A percentile compares a stretch with the other conserved stretches of the same genome.
Conservation (phyloP, 2,113 vertebrate species). For the Acanthisitta chloris region DNA sequence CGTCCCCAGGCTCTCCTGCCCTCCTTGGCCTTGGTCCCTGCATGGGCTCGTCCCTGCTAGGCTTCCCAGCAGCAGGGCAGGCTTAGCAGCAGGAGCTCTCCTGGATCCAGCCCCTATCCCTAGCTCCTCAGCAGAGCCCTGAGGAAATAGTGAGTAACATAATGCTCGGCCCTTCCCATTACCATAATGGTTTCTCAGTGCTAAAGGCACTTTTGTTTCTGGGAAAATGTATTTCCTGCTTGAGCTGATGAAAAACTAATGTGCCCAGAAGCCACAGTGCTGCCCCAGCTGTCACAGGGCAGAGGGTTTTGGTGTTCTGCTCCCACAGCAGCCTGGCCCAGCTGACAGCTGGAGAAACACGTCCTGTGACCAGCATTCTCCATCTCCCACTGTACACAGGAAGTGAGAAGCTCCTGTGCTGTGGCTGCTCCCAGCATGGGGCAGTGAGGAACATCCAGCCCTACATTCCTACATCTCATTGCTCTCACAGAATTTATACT, state of each 20-base stretch:
- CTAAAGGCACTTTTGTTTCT: background rate
- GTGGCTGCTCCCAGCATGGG: background rate
- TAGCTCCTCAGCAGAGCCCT: background rate
- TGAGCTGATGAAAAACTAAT: background rate
- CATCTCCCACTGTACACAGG: background rate
- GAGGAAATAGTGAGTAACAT: background rate
- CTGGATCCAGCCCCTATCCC: background rate
- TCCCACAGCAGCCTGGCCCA: background rate
- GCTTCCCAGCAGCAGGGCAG: background rate
- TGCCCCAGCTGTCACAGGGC: background rate
- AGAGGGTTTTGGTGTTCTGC: fast-evolving
- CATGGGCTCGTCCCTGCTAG: background rate
- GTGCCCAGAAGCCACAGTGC: background rate
- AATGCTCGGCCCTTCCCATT: background rate
- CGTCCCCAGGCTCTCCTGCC: fast-evolving
- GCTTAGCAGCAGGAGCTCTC: background rate
- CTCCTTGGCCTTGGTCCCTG: background rate
- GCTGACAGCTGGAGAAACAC: background rate
- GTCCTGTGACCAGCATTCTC: background rate
- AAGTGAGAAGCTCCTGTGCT: background rate
- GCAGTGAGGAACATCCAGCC: background rate
- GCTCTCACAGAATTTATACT: background rate
- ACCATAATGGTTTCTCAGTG: background rate
- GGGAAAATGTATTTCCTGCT: background rate
- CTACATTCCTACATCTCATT: background rate